Evolutionary conservation across 2,113 vertebrate genomes (phyloP).

Genomic region (Eptatretus burgeri): DNA sequence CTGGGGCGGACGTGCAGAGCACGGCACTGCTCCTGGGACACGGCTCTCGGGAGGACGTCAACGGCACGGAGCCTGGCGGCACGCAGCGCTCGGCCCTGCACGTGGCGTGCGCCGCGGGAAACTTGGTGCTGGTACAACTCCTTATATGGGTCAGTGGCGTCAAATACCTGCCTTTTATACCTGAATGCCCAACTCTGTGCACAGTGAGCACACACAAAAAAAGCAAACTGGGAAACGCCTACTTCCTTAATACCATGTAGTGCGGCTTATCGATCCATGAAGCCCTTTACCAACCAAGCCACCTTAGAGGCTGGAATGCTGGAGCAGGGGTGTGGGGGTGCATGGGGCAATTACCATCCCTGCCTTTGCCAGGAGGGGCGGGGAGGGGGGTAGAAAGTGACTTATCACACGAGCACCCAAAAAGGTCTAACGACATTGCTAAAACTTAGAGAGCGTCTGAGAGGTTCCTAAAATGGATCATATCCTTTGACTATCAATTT

Average conservation of each 20-base stretch:
- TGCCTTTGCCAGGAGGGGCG: too few species aligned
- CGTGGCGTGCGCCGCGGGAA: slow-evolving; percentile 54
- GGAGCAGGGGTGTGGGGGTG: too few species aligned
- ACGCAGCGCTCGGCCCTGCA: slow-evolving; percentile 65
- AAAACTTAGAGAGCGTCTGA: too few species aligned
- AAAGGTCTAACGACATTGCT: too few species aligned
- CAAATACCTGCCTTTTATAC: background rate
- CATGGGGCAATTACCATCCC: too few species aligned
- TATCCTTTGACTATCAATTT: too few species aligned
- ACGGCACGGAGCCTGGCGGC: slow-evolving; percentile 61
- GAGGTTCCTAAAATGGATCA: too few species aligned
- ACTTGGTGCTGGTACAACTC: slow-evolving; percentile 55
- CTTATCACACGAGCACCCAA: too few species aligned
- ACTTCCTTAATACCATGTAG: background rate
- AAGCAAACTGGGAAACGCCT: background rate
- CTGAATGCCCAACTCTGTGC: background rate
- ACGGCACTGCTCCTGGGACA: slow-evolving; percentile 68
- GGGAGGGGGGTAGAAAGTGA: too few species aligned
- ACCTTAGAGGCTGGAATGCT: background rate
- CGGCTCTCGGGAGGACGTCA: slow-evolving; percentile 57
- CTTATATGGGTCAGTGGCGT: slow-evolving; percentile 49
- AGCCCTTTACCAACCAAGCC: background rate
- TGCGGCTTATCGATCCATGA: background rate
- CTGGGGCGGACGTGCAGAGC: slow-evolving; percentile 43
- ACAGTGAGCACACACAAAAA: background rate